These are phyloP conservation scores for Neostethus bicornis DNA, from an alignment of 2,797 vertebrate genomes.

Conservation along the genomic window DNA sequence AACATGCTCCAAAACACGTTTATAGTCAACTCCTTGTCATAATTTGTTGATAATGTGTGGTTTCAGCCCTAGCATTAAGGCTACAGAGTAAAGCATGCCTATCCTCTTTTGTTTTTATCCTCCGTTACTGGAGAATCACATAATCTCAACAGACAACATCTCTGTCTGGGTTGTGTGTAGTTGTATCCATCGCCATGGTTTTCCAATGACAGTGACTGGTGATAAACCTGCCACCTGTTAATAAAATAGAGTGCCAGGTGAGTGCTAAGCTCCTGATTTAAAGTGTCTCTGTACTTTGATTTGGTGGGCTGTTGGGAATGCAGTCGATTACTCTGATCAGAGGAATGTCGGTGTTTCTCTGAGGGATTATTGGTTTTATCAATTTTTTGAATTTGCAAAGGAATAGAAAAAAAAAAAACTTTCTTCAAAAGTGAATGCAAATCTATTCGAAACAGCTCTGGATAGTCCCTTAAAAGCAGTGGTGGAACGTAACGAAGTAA, in stretches of 20 bases:
- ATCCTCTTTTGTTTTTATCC: neutral
- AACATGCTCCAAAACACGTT: too few relatives aligned
- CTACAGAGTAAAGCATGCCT: conserved; percentile 8
- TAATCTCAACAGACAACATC: too few relatives aligned
- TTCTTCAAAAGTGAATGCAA: conserved; percentile 14
- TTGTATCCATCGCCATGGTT: conserved; percentile 17
- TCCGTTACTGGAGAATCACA: conserved; percentile 14
- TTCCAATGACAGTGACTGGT: conserved; percentile 32
- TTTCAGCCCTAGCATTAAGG: conserved; percentile 4
- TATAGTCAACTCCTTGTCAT: too few relatives aligned
- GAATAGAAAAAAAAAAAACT: conserved; percentile 31
- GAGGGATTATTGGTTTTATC: neutral
- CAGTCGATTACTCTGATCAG: conserved; percentile 1
- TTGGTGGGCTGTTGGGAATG: conserved; percentile 1
- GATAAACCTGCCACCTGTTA: conserved; percentile 53
- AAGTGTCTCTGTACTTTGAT: conserved; percentile 18
- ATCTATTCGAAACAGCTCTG: conserved; percentile 36
- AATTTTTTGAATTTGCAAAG: conserved; percentile 14
- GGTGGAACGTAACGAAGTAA: too few relatives aligned
- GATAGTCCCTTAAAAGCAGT: too few relatives aligned
- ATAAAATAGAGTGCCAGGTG: conserved; percentile 60
- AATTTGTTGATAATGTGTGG: neutral
- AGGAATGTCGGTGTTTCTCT: conserved; percentile 5
- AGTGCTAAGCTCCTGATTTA: conserved; percentile 51
- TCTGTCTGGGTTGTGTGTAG: conserved; percentile 6